Evolutionary conservation across 2,113 vertebrate species (phyloP), one percentile per base, ranked within the genome.

Genomic region (Gavia stellata): DNA sequence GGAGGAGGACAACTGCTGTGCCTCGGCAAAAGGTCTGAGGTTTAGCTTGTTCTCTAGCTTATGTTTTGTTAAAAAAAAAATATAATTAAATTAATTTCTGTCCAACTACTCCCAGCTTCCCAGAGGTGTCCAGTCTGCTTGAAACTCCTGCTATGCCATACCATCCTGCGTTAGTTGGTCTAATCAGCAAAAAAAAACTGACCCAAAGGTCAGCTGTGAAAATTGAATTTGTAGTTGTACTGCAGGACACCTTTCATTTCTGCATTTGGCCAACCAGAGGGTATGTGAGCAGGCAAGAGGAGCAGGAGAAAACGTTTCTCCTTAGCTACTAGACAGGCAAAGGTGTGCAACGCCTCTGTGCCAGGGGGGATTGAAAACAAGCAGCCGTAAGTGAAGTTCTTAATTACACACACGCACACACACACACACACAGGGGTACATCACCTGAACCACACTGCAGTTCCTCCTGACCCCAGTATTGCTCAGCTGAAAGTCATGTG

Each of bases 121-220:
- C 50, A 55, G n/a, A 23, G 34, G 5, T 21, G 62, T 15, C 17
- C 17, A 33, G 12, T 21, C 80, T 81, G 62, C 82, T 86, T 44
- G 42, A 34, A 77, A 45, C 44, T 75, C 44, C 21, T 70, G 75
- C 58, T 77, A 38, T 84, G 52, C 20, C n/a, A 12, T 7, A 45
- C 31, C 53, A 6, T 44, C 23, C 80, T 38, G 17, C 0, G 0
- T 10, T 4, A 36, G 15, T 24, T 75, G 71, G 62, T 20, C 36
- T 58, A 7, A 6, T 58, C 40, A 45, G 62, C 36, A 55, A 38
- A 44, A 55, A 38, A 44, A 0, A 0, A 3, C 21, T 38, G 61
- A 73, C 19, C 38, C 1, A 0, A 55, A 58, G 67, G 47, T 36
- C 56, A 59, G 67, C 84, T 59, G 36, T 28, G 79, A 47, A 34